phyloP scores from a whole-genome alignment of 2,888 invertebrate species.

The Amiota mariae region DNA sequence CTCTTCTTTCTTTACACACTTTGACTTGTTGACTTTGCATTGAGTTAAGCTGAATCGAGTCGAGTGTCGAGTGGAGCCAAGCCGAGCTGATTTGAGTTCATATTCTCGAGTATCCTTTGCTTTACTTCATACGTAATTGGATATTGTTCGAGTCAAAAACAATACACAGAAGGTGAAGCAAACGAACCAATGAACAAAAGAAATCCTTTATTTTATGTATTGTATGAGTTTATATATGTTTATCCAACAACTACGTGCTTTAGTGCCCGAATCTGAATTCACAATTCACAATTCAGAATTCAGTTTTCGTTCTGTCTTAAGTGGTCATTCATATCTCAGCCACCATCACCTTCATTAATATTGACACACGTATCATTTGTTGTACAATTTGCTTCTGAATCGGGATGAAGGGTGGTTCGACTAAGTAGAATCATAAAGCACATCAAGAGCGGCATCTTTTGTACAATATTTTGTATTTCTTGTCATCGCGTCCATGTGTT shows the following conservation, averaged over 20 bases:
- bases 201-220: not conserved
- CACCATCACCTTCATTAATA: conserved; percentile 1
- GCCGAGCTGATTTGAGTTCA: conserved; percentile 12
- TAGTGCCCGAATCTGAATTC: conserved; percentile 12
- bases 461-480: not conserved
- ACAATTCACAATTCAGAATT: not conserved
- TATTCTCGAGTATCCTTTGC: conserved; percentile 14
- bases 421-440: too few species aligned
- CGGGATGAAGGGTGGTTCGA: too few species aligned
- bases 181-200: not conserved
- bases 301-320: not conserved
- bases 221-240: not conserved
- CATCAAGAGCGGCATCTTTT: not conserved
- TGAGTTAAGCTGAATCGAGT: not conserved
- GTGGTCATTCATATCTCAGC: not conserved
- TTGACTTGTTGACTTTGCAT: conserved; percentile 11
- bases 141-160: conserved; percentile 5
- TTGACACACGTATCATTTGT: not conserved
- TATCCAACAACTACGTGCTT: conserved; percentile 5
- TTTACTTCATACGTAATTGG: conserved; percentile 13
- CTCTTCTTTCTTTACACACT: not conserved
- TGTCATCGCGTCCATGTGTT: not conserved
- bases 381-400: not conserved
- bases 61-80: not conserved
- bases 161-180: conserved; percentile 6